Conservation (phyloP, 1,140 invertebrate species). For the Euwallacea similis region DNA sequence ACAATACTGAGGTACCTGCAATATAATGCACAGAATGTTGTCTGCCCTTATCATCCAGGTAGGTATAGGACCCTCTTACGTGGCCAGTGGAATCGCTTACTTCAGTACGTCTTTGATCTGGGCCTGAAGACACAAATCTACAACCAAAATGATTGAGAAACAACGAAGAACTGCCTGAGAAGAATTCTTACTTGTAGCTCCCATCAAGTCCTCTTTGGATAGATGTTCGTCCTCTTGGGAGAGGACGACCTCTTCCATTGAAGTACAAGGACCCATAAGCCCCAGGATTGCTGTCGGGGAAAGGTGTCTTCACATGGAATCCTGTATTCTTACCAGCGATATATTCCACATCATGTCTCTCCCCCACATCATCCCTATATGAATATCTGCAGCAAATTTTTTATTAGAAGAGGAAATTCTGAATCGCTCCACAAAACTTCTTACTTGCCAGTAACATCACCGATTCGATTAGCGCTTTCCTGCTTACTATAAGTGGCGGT, state of each 20-base stretch:
- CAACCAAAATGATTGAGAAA: background rate
- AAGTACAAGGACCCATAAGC: slow-evolving; percentile 61
- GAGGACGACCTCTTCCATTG: slow-evolving; percentile 58
- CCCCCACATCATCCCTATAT: slow-evolving; percentile 70
- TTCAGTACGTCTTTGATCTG: slow-evolving; percentile 71
- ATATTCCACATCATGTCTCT: slow-evolving; percentile 70
- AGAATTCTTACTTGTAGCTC: slow-evolving; percentile 59
- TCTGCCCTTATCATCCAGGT: slow-evolving; percentile 71
- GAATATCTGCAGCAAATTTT: slow-evolving; percentile 57
- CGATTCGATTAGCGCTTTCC: slow-evolving; percentile 56
- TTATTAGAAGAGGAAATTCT: background rate
- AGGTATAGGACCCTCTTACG: slow-evolving; percentile 72
- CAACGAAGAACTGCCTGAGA: background rate
- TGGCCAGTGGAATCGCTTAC: slow-evolving; percentile 68
- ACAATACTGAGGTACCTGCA: slow-evolving; percentile 55
- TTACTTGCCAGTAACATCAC: slow-evolving; percentile 54
- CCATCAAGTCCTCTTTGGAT: slow-evolving; percentile 64
- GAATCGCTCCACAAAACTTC: background rate
- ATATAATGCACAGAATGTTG: slow-evolving; percentile 72
- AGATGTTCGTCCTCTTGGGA: slow-evolving; percentile 61
- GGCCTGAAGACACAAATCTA: slow-evolving; percentile 69
- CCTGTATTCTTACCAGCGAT: slow-evolving; percentile 71
- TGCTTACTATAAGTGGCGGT: slow-evolving; percentile 66
- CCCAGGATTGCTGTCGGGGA: slow-evolving; percentile 63
- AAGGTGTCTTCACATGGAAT: slow-evolving; percentile 69